Percentiles rank a stretch among this genome's conserved stretches.
Evolutionary conservation across 53 echinoderm and acorn worm genomes (phyloP).

Genomic region (Apostichopus leukothele): DNA sequence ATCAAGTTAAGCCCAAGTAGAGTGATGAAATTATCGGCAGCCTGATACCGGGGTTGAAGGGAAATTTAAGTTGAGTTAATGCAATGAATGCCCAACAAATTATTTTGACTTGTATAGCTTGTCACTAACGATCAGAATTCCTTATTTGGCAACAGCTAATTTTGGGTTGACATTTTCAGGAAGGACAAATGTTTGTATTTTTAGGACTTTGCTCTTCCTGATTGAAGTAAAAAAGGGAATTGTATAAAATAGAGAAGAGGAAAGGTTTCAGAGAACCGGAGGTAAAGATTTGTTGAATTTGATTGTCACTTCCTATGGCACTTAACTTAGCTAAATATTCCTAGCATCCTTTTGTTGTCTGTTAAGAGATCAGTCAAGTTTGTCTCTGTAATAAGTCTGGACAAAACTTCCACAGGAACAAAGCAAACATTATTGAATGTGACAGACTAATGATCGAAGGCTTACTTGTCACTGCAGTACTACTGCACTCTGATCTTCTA

Average conservation of each 20-base stretch:
- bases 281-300: not conserved
- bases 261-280: not conserved
- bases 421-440: too few species aligned
- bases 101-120: not conserved
- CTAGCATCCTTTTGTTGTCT: too few species aligned
- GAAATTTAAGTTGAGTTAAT: constrained; percentile 9
- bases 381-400: too few species aligned
- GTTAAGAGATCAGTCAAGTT: too few species aligned
- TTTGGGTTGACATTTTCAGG: not conserved
- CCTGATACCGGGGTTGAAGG: not conserved
- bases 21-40: constrained; percentile 33
- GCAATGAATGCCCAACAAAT: constrained; percentile 12
- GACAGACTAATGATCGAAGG: too few species aligned
- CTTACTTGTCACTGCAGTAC: too few species aligned
- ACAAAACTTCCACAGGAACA: too few species aligned
- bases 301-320: not conserved
- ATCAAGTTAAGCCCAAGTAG: constrained; percentile 7
- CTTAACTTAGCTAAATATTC: not conserved
- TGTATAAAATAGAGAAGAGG: not conserved
- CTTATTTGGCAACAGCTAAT: not conserved
- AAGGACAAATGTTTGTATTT: constrained; percentile 2
- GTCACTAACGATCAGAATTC: not conserved
- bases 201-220: not conserved
- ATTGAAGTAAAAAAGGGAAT: not conserved
- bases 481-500: too few species aligned